A percentile compares a stretch with the other conserved stretches of the same genome.
phyloP scores from a whole-genome alignment of 1,140 invertebrate species.

The Trichonephila inaurata region DNA sequence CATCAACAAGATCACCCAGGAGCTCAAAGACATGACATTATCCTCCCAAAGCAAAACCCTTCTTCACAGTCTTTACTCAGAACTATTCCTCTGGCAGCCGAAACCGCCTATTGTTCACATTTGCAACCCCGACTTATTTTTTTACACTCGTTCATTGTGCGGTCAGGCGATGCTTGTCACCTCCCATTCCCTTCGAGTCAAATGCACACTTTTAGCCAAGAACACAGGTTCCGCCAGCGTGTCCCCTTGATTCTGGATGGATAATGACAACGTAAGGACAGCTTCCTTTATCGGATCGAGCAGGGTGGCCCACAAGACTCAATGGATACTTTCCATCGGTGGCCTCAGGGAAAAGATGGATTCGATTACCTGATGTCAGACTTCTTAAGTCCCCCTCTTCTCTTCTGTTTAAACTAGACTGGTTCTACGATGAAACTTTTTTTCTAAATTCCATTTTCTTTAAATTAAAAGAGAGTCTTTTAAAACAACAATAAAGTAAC shows the following conservation, averaged over 20 bases:
- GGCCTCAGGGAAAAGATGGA: not conserved
- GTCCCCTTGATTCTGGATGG: not conserved
- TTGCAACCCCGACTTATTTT: not conserved
- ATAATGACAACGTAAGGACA: constrained; percentile 26
- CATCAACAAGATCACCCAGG: too few relatives aligned
- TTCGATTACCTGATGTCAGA: not conserved
- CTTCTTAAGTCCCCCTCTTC: not conserved
- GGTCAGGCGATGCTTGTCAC: not conserved
- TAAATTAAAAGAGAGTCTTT: too few relatives aligned
- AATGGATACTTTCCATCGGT: not conserved
- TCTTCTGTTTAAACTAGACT: not conserved
- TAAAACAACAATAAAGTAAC: too few relatives aligned
- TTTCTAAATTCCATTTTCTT: too few relatives aligned
- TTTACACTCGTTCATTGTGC: not conserved
- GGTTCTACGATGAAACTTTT: not conserved
- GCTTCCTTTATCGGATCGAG: constrained; percentile 15
- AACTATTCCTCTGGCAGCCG: too few relatives aligned
- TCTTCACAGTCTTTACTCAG: too few relatives aligned
- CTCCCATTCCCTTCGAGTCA: not conserved
- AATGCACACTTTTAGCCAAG: not conserved
- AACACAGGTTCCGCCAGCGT: constrained; percentile 31
- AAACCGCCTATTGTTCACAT: too few relatives aligned
- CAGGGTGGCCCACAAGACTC: constrained; percentile 20
- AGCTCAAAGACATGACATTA: too few relatives aligned
- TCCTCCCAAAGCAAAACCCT: too few relatives aligned